phyloP scores from a whole-genome alignment of 2,113 vertebrate species.

The Rhodinocichla rosea region DNA sequence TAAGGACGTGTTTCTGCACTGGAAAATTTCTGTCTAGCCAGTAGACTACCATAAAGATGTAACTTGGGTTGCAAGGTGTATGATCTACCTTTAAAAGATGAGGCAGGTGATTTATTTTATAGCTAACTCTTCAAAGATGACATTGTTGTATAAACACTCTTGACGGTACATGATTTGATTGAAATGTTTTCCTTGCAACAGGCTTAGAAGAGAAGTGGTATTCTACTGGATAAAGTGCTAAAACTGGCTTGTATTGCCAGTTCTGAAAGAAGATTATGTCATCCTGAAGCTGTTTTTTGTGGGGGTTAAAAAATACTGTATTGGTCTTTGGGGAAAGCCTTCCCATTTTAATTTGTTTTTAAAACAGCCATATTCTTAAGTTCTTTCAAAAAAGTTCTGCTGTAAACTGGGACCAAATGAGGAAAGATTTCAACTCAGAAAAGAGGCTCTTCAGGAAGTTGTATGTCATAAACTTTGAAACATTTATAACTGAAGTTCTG shows the following conservation, averaged over 20 bases:
- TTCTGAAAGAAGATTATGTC: background rate
- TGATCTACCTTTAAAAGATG: background rate
- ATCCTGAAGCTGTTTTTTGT: background rate
- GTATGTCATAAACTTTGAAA: background rate
- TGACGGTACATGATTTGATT: accelerated
- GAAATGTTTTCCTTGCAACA: background rate
- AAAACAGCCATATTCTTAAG: background rate
- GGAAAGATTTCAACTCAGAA: background rate
- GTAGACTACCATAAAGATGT: background rate
- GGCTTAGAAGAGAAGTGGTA: background rate
- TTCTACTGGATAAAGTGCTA: background rate
- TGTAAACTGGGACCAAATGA: background rate
- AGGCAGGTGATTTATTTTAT: background rate
- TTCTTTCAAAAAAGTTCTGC: background rate
- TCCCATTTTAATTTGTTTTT: background rate
- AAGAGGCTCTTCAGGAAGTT: background rate
- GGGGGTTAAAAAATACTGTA: background rate
- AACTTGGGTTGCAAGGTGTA: background rate
- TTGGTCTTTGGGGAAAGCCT: background rate
- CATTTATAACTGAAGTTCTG: background rate
- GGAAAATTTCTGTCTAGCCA: background rate
- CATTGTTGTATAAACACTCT: background rate
- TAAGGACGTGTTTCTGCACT: background rate
- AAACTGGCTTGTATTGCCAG: background rate
- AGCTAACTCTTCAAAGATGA: background rate